phyloP scores from a whole-genome alignment of 2,888 invertebrate genomes.

The Amblyjoppa fuscipennis region DNA sequence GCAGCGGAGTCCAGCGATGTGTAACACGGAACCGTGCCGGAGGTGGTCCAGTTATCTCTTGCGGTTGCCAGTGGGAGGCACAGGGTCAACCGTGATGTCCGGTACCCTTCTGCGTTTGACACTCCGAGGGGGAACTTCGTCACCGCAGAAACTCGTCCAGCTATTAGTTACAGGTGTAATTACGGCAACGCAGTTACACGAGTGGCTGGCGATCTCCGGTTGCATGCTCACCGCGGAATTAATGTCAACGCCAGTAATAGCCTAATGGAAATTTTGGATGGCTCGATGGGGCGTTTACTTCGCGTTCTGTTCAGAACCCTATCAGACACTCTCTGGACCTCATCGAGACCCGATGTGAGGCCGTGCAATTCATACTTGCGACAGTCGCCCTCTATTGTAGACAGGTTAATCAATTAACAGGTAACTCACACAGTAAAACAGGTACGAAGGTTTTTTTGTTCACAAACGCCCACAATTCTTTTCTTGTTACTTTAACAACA shows the following conservation, averaged over 20 bases:
- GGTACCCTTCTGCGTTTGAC: conserved; percentile 43
- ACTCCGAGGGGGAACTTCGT: conserved; percentile 34
- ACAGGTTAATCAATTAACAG: no score
- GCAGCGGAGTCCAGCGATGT: conserved; percentile 26
- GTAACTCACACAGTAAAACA: no score
- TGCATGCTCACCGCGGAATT: neutral
- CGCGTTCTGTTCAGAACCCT: no score
- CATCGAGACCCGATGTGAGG: no score
- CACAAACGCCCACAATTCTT: no score
- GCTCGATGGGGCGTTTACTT: neutral
- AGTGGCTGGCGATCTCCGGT: neutral
- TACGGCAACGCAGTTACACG: conserved; percentile 10
- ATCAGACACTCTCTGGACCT: no score
- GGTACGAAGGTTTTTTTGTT: no score
- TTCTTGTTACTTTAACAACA: no score
- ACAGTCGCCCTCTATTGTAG: no score
- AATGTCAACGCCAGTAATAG: neutral
- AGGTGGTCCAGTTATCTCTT: conserved; percentile 8
- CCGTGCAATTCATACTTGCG: no score
- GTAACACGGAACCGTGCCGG: conserved; percentile 16
- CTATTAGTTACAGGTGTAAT: conserved; percentile 31
- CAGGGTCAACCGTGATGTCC: conserved; percentile 45
- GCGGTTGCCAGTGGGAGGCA: conserved; percentile 25
- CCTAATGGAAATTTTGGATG: neutral
- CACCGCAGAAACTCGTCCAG: conserved; percentile 26